A percentile compares a stretch with the other conserved stretches of the same genome.
phyloP scores from a whole-genome alignment of 2,888 invertebrate genomes.

The Ochropacha duplaris region DNA sequence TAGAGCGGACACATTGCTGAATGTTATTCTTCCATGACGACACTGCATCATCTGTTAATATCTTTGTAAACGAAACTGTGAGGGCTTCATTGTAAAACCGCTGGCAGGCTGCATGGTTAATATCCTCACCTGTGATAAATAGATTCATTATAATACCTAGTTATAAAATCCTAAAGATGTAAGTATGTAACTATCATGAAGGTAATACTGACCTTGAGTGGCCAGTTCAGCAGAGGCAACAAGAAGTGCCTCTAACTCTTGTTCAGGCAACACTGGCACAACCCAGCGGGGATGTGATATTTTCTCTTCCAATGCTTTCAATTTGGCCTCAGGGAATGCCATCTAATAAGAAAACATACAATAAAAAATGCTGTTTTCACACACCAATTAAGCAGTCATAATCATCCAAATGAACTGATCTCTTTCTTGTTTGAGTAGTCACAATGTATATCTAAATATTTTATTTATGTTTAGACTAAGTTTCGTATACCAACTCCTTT shows the following conservation, averaged over 20 bases:
- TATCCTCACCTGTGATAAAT: constrained; percentile 88
- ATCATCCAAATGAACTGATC: no score
- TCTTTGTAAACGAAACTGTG: constrained; percentile 97
- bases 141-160: constrained; percentile 2
- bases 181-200: neutral
- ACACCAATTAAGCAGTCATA: no score
- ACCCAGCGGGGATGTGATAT: constrained; percentile 98
- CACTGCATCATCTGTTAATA: constrained; percentile 98
- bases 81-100: constrained; percentile 97
- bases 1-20: constrained; percentile 96
- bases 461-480: no score
- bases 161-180: constrained; percentile 11
- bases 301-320: constrained; percentile 96
- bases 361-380: neutral
- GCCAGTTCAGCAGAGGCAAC: constrained; percentile 95
- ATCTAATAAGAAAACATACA: constrained; percentile 45
- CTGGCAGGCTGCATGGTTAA: constrained; percentile 94
- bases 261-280: constrained; percentile 97
- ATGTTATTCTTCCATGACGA: constrained; percentile 99
- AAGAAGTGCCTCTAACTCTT: constrained; percentile 95
- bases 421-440: no score
- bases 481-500: no score
- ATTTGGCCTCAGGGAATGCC: constrained; percentile 92
- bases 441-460: no score
- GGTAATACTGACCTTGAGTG: constrained; percentile 86